Evolutionary conservation across 2,797 vertebrate genomes (phyloP).

Genomic region (Iguana delicatissima): DNA sequence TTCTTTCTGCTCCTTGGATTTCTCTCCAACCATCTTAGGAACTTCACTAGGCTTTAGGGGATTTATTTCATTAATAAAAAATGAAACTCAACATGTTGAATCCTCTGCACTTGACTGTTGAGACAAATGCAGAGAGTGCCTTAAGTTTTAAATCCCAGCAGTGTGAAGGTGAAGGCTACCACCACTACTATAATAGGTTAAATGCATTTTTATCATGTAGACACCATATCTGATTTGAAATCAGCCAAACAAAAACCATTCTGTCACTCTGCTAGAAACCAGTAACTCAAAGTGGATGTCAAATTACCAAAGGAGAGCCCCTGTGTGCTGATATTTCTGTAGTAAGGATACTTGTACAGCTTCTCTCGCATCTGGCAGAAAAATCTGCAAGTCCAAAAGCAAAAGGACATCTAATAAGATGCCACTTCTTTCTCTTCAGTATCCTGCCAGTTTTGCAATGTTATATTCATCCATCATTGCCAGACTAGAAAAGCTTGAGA

Average conservation of each 20-base stretch:
- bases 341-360: background rate
- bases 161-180: background rate
- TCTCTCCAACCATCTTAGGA: constrained; percentile 42
- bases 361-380: background rate
- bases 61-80: constrained; percentile 30
- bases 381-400: background rate
- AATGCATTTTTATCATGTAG: background rate
- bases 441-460: background rate
- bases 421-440: background rate
- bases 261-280: background rate
- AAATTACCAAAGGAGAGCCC: background rate
- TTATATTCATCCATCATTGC: background rate
- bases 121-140: background rate
- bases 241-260: background rate
- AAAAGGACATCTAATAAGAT: background rate
- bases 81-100: constrained; percentile 9
- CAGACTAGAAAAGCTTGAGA: background rate
- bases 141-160: background rate
- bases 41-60: constrained; percentile 37
- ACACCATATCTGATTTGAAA: background rate
- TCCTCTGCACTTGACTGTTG: background rate
- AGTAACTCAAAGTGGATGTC: background rate
- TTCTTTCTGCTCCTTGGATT: constrained; percentile 10
- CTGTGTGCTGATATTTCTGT: background rate
- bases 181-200: background rate